These are phyloP conservation scores for Callipepla squamata DNA, from an alignment of 2,113 vertebrate species.

Conservation along the genomic window DNA sequence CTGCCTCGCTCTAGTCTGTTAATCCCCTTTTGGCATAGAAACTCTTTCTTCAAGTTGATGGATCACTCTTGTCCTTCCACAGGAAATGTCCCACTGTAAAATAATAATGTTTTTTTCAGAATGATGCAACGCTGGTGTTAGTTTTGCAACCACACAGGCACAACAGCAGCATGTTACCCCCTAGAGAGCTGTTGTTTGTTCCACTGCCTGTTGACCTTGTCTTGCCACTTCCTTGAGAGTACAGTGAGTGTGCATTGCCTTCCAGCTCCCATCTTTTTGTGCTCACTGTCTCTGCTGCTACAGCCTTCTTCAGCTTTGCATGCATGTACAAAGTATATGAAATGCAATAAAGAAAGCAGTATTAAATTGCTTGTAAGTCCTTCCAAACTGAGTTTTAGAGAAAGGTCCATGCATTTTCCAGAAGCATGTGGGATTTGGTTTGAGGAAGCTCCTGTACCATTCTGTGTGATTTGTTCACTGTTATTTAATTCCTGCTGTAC, in stretches of 20 bases:
- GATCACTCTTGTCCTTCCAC: neutral
- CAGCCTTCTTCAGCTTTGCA: neutral
- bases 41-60: neutral
- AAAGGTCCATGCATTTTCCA: neutral
- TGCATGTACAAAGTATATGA: neutral
- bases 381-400: neutral
- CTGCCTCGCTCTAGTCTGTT: neutral
- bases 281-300: neutral
- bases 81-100: neutral
- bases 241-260: rapidly evolving
- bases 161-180: neutral
- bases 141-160: neutral
- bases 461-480: neutral
- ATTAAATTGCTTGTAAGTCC: neutral
- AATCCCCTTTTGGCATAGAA: neutral
- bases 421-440: neutral
- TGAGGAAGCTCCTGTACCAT: neutral
- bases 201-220: neutral
- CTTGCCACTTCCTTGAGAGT: neutral
- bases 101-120: neutral
- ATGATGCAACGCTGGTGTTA: neutral
- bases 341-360: neutral
- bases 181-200: neutral
- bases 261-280: neutral
- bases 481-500: neutral